Evolutionary conservation across 2,797 vertebrate species (phyloP).

Genomic region (Cyclura pinguis): DNA sequence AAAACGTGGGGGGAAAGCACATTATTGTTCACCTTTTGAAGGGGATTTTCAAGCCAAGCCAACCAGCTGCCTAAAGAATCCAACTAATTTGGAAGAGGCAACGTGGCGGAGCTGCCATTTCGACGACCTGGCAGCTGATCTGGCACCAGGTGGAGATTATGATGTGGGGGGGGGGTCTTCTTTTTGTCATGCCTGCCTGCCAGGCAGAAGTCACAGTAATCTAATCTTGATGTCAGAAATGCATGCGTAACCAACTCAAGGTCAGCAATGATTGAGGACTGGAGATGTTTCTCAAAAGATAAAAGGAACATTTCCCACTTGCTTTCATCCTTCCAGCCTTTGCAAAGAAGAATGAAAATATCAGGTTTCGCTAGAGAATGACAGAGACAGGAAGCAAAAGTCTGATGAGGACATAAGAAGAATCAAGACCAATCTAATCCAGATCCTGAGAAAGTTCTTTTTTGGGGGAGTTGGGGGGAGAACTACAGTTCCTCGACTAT

Average conservation of each 20-base stretch:
- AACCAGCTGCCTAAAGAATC: slow-evolving; percentile 63
- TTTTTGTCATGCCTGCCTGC: slow-evolving; percentile 63
- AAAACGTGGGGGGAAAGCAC: slow-evolving; percentile 28
- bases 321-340: slow-evolving; percentile 56
- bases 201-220: slow-evolving; percentile 68
- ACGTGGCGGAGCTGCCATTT: slow-evolving; percentile 56
- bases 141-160: slow-evolving; percentile 69
- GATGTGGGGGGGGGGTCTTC: not conserved
- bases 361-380: slow-evolving; percentile 42
- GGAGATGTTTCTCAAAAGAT: slow-evolving; percentile 66
- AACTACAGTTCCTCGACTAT: too few species aligned
- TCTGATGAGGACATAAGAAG: not conserved
- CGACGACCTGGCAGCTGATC: slow-evolving; percentile 56
- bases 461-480: too few species aligned
- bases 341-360: slow-evolving; percentile 51
- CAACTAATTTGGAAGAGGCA: slow-evolving; percentile 58
- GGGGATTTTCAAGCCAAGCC: slow-evolving; percentile 42
- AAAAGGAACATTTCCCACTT: slow-evolving; percentile 55
- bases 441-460: not conserved
- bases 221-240: slow-evolving; percentile 75
- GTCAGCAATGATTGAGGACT: slow-evolving; percentile 61
- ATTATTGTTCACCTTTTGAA: slow-evolving; percentile 40
- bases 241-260: slow-evolving; percentile 66
- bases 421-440: not conserved
- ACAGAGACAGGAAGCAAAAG: slow-evolving; percentile 40